Conservation (phyloP, 2,888 invertebrate species). For the Euplexia lucipara region DNA sequence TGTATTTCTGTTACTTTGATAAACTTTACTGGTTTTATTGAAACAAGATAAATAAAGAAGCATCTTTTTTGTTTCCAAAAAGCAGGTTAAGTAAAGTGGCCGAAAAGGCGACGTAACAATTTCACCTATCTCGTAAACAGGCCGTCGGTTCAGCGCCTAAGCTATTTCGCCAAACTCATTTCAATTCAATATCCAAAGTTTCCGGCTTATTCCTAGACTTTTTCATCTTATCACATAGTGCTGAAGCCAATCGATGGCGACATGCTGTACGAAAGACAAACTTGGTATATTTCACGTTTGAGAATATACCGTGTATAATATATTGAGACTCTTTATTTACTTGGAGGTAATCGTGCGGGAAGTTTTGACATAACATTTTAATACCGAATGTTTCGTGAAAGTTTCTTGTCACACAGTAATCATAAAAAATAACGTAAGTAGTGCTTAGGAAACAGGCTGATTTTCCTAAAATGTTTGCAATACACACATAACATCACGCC, state of each 20-base stretch:
- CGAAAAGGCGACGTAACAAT: conserved; percentile 50
- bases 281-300: conserved; percentile 51
- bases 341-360: conserved; percentile 21
- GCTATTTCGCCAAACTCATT: conserved; percentile 65
- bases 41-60: neutral
- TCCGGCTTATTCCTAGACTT: conserved; percentile 59
- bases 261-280: conserved; percentile 47
- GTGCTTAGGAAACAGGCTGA: conserved; percentile 8
- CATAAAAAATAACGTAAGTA: conserved; percentile 3
- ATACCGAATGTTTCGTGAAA: conserved; percentile 26
- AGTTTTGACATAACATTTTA: conserved; percentile 40
- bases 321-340: conserved; percentile 40
- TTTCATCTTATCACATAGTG: conserved; percentile 63
- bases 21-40: neutral
- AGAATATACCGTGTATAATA: conserved; percentile 27
- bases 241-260: conserved; percentile 52
- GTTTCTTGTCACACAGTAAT: conserved; percentile 19
- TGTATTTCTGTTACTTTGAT: neutral
- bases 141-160: conserved; percentile 53
- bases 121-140: conserved; percentile 62
- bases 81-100: conserved; percentile 44
- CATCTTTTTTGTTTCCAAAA: conserved; percentile 12
- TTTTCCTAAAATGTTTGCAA: too few species aligned
- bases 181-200: conserved; percentile 67
- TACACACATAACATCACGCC: too few species aligned